Evolutionary conservation across 2,888 invertebrate species (phyloP), one percentile per base, ranked within the genome.

Genomic region (Holacanthella duospinosa): DNA sequence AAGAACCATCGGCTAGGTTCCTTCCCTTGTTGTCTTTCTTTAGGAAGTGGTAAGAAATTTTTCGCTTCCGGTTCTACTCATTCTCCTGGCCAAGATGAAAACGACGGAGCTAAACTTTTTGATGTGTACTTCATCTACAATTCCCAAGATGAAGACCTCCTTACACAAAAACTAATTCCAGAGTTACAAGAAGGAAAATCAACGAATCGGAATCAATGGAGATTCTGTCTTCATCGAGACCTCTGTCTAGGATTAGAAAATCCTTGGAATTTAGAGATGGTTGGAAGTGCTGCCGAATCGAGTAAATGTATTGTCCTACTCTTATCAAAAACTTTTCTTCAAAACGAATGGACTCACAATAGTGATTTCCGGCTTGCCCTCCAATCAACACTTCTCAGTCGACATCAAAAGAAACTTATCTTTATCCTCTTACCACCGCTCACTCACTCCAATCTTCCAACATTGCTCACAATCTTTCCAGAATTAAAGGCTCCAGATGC

Each of bases 101-200:
- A 69, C 24, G 28, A 54, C n/a, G n/a, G n/a, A n/a, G 71, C 69
- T 29, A 72, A 71, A 65, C 64, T 71, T 62, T 92, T 88, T 79
- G 93, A 93, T 78, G 92, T 90, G 43, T 93, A 93, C 79, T 85
- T 93, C 71, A 88, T 89, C 77, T 93, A 93, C 79, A 88, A 88
- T 78, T 87, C 87, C 55, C 88, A 88, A 79, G 92, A 92, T 79
- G 89, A 90, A 77, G 84, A 86, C 60, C 89, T 89, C 82, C 88
- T 92, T 58, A 85, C 86, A 36, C 87, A 90, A 75, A 87, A 89
- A 74, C 79, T 92, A 60, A 88, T 87, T 26, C 87, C 88, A 24
- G 85, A 86, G 67, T 79, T 92, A 69, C 91, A 92, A 78, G 82
- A 82, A 75, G 84, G 85, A 62, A 83, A 29, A 55, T 60, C 60